Base-by-base conservation (phyloP, 1,140 invertebrate genomes). In the Oryctes rhinoceros region DNA sequence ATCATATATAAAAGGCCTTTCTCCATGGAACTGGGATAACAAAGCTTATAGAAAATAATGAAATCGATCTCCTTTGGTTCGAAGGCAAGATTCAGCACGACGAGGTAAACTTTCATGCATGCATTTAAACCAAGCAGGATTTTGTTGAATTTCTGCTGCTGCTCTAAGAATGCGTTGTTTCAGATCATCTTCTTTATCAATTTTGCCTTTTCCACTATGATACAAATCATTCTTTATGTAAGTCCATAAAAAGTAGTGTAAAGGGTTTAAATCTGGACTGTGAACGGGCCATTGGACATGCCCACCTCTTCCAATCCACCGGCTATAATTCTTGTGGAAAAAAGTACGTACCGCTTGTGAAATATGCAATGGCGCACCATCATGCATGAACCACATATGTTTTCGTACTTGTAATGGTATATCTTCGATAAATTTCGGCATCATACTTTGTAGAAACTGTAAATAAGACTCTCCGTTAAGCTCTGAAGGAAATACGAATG, bases 311-410 rank as follows among this genome's bases (percentile, higher is more conserved):
- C 30, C 74, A n/a, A 76, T 76, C 74, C 76, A 59, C 1, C 13
- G 0, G 9, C 3, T 18, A 53, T 78, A 78, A 13, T 3, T 24
- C 5, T 1, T 10, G 77, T 80, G 59, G 37, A 80, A 77, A 65
- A 44, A 77, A 13, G 77, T 35, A 3, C 53, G 74, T 20, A 67
- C 75, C 24, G 18, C 24, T 39, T 37, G 10, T 53, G 37, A 35
- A 75, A 79, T 15, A 47, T 79, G 79, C 20, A 71, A 20, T 18
- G 76, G 37, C 37, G 75, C 76, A 3, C 75, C 76, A 65, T 80
- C 53, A 24, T 77, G 75, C 75, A 77, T 65, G 49, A 77, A 80
- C 79, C 74, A 80, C 47, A 80, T 77, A 71, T 78, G n/a, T 62
- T n/a, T 18, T 30, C 53, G 4, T 18, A 44, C 1, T 49, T 35